A percentile compares a stretch with the other conserved stretches of the same genome.
These are phyloP conservation scores for Aptenodytes forsteri DNA, from an alignment of 2,113 vertebrate species.

Conservation along the genomic window DNA sequence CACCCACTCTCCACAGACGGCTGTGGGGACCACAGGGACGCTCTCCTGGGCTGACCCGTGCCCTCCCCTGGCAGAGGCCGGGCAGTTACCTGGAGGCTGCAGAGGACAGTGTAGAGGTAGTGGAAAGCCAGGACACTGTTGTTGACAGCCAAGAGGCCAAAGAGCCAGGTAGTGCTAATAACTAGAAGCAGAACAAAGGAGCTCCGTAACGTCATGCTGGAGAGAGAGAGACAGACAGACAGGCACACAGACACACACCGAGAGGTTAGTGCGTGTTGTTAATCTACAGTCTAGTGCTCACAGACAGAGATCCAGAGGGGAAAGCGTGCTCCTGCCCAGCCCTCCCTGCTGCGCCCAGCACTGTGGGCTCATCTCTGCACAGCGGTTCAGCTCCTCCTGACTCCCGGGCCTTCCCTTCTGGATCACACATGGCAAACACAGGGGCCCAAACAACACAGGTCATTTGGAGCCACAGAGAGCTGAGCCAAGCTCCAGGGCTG, in stretches of 20 bases:
- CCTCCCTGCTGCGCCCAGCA: not conserved
- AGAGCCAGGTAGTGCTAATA: conserved; percentile 94
- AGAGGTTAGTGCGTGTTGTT: conserved; percentile 46
- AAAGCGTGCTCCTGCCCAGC: not conserved
- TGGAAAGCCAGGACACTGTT: conserved; percentile 98
- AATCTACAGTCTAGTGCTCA: conserved; percentile 4
- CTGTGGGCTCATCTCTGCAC: not conserved
- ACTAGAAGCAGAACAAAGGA: conserved; percentile 94
- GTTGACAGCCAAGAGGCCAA: conserved; percentile 97
- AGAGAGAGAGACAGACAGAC: conserved; percentile 57
- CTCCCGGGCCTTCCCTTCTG: conserved; percentile 28
- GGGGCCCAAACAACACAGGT: not conserved
- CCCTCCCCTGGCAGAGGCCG: not conserved
- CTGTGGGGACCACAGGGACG: accelerated
- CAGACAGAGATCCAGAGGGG: conserved; percentile 32
- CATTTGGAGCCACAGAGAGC: not conserved
- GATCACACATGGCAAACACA: not conserved
- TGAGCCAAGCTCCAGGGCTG: not conserved
- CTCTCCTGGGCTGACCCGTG: not conserved
- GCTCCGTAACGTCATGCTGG: conserved; percentile 89
- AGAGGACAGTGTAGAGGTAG: conserved; percentile 95
- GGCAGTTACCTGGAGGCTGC: conserved; percentile 88
- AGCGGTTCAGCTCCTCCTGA: accelerated
- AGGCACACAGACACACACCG: conserved; percentile 3
- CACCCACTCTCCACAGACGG: not conserved